Conservation (phyloP, 2,113 vertebrate genomes). For the Poecilia latipinna region DNA sequence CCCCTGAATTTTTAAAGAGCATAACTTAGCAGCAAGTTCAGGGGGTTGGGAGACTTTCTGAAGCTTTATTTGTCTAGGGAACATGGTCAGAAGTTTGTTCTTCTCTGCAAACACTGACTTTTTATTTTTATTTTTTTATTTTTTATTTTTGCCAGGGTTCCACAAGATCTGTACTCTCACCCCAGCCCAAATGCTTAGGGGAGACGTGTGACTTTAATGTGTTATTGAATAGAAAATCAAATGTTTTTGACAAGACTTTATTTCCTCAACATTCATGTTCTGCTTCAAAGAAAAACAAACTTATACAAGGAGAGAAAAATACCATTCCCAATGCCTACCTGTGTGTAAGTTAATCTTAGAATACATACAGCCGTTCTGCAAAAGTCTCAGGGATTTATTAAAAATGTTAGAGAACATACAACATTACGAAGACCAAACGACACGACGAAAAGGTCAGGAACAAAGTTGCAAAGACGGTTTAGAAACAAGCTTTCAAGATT, state of each 20-base stretch:
- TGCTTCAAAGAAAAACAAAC: too few relatives aligned
- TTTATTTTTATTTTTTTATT: neutral
- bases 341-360: too few relatives aligned
- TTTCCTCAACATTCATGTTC: too few relatives aligned
- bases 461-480: too few relatives aligned
- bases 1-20: constrained; percentile 69
- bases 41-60: constrained; percentile 21
- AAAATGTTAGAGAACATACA: too few relatives aligned
- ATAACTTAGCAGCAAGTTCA: constrained; percentile 38
- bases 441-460: too few relatives aligned
- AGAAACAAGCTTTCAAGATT: neutral
- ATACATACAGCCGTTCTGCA: too few relatives aligned
- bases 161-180: neutral
- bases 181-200: neutral
- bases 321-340: too few relatives aligned
- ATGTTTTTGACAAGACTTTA: too few relatives aligned
- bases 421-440: too few relatives aligned
- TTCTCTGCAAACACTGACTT: constrained; percentile 9
- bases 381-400: too few relatives aligned
- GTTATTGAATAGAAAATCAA: neutral
- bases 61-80: constrained; percentile 39
- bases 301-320: too few relatives aligned
- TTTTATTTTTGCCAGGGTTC: neutral
- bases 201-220: neutral
- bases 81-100: constrained; percentile 6